Base-by-base conservation (phyloP, 30 jellyfish, hydroid and myxozoan species). In the Hydractinia echinata region DNA sequence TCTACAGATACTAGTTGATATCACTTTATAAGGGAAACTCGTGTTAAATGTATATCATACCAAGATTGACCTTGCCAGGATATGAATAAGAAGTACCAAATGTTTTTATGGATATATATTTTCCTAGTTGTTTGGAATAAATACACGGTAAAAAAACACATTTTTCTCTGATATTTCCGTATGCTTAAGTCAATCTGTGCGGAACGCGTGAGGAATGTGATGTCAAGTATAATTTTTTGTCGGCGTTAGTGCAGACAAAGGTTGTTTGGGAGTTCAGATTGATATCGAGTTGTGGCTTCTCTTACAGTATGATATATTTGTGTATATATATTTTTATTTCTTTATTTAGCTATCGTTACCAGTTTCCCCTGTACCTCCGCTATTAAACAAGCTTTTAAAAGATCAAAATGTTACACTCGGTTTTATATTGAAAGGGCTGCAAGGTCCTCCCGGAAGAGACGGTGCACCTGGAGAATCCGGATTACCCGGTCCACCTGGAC, bases 361-460 rank as follows among this genome's bases (percentile, higher is more conserved):
- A 52, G 97, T 88, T 68, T 88, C 97, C 70, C 99, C 99, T 30
- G 99, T 94, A 16, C 99, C 99, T 20, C 99, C 99, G 69, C 93
- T 94, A 67, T 84, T 94, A 64, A 94, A 94, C 89, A 88, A 94
- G 77, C 89, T 94, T 7, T 82, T 94, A 83, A 88, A 94, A 82
- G 99, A 94, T 83, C 99, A 94, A 82, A 94, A 94, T 94, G 99
- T 94, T 54, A 94, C 99, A 10, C 96, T 94, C 73, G 99, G 99
- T 10, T 94, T 94, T 82, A 94, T 94, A 53, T 74, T 94, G 83
- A 94, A 94, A 76, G 99, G 99, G 18, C 88, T 94, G 39, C 99
- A 94, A 89, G 99, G 99, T 62, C 99, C 99, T 39, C 99, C 99
- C 52, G 99, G 99, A 84, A 84, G 95, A 85, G 99, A 94, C 89